Evolutionary conservation across 2,797 vertebrate genomes (phyloP), one percentile per base, ranked within the genome.

Genomic region (Enteromius trimaculatus): DNA sequence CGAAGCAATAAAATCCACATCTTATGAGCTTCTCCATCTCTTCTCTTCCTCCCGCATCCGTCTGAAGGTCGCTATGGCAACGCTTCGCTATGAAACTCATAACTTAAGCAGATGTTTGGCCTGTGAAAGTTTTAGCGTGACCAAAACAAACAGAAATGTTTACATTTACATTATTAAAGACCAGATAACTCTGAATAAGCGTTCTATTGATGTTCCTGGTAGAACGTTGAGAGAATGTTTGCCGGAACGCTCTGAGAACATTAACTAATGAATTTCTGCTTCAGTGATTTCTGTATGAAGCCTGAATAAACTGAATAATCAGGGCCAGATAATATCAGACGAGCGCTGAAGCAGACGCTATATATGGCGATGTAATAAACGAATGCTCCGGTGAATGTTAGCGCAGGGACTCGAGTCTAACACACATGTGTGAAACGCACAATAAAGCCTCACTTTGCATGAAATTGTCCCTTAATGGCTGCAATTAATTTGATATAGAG

Each of bases 1-100:
- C 87, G 84, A 92, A 92, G 91, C 91, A 94, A 94, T 94, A 92
- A 93, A 91, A 90, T 91, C 91, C 86, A 83, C 91, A 88, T 92
- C 90, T 86, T 89, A 87, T 89, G 89, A 91, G 89, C 89, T 90
- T 89, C 84, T 83, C 79, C 76, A 77, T 85, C 90, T 86, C 85
- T 89, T 84, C 44, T 42, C 89, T 69, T 90, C 91, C 90, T 92
- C 84, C 47, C 91, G 88, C 87, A 83, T 84, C 87, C 88, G 91
- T 89, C 90, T 86, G 88, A 89, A 86, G 88, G 90, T 90, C 84
- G 79, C 92, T 89, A 79, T 83, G 76, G n/a, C 83, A 92, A 90
- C 88, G 82, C 85, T 69, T 51, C 69, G 87, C 82, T 88, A 91
- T 92, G 84, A 89, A 89, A 92, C 92, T 91, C 89, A 87, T 90